Conservation (phyloP, 1,140 invertebrate species). For the Drosophila repletoides region DNA sequence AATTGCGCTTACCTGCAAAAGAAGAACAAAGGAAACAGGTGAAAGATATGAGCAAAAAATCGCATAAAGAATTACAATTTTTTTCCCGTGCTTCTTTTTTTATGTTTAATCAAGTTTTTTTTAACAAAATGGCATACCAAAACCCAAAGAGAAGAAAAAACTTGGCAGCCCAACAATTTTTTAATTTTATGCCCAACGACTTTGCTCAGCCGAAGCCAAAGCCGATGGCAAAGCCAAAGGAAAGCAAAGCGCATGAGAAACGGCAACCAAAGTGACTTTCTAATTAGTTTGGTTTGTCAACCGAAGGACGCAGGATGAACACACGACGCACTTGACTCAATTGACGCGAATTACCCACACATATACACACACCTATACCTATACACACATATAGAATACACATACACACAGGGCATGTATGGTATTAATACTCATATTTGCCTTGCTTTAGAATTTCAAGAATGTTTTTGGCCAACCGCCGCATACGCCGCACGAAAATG, state of each 20-base stretch:
- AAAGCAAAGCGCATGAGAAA: slow-evolving; percentile 15
- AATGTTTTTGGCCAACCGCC: slow-evolving; percentile 46
- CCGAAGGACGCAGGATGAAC: slow-evolving; percentile 45
- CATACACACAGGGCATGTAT: slow-evolving; percentile 15
- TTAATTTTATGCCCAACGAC: slow-evolving; percentile 74
- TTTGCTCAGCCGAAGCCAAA: slow-evolving; percentile 29
- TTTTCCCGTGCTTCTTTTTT: background rate
- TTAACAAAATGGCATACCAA: slow-evolving; percentile 10
- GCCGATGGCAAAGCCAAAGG: background rate
- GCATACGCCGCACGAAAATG: slow-evolving; percentile 49
- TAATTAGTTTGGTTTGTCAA: slow-evolving; percentile 76
- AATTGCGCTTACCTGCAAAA: slow-evolving; percentile 8
- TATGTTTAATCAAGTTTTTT: background rate
- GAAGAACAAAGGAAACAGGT: slow-evolving; percentile 15
- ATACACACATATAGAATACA: background rate
- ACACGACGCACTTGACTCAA: slow-evolving; percentile 72
- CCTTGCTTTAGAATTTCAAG: slow-evolving; percentile 68
- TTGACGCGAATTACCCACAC: slow-evolving; percentile 47
- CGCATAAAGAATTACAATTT: slow-evolving; percentile 24
- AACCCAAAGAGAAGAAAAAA: slow-evolving; percentile 13
- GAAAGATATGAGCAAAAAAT: slow-evolving; percentile 30
- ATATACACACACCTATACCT: background rate
- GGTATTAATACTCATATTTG: slow-evolving; percentile 69
- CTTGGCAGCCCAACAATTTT: slow-evolving; percentile 41
- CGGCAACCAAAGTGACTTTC: slow-evolving; percentile 73